Evolutionary conservation across 2,113 vertebrate species (phyloP).

Genomic region (Petromus typicus): DNA sequence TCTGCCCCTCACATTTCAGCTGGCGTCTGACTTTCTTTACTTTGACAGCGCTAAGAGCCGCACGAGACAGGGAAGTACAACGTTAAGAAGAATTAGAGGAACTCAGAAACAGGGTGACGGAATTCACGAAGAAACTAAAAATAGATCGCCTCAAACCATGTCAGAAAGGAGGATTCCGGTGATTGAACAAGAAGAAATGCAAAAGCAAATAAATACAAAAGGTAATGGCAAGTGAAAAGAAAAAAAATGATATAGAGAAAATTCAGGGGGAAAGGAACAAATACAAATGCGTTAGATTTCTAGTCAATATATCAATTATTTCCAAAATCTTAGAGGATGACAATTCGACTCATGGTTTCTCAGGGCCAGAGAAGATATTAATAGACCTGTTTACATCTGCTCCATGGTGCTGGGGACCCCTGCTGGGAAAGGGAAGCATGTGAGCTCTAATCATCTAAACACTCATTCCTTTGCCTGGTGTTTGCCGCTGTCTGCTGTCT

Average conservation of each 20-base stretch:
- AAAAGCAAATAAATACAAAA: background rate
- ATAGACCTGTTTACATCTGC: background rate
- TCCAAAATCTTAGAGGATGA: background rate
- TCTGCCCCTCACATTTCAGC: background rate
- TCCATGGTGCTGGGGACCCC: background rate
- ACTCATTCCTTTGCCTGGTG: background rate
- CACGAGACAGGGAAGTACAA: background rate
- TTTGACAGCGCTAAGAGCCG: background rate
- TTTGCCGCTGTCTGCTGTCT: background rate
- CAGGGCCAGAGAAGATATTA: background rate
- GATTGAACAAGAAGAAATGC: background rate
- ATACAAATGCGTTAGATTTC: background rate
- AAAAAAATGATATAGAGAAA: background rate
- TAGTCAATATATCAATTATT: background rate
- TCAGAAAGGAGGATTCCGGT: background rate
- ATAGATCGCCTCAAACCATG: background rate
- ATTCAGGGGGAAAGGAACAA: background rate
- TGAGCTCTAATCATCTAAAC: background rate
- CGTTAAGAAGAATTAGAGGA: background rate
- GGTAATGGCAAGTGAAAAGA: background rate
- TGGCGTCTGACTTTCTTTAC: background rate
- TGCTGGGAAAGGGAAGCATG: background rate
- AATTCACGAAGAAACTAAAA: background rate
- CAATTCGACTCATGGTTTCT: background rate
- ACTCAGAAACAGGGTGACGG: background rate